phyloP scores from a whole-genome alignment of 2,113 vertebrate species.

The Balaenoptera acutorostrata region DNA sequence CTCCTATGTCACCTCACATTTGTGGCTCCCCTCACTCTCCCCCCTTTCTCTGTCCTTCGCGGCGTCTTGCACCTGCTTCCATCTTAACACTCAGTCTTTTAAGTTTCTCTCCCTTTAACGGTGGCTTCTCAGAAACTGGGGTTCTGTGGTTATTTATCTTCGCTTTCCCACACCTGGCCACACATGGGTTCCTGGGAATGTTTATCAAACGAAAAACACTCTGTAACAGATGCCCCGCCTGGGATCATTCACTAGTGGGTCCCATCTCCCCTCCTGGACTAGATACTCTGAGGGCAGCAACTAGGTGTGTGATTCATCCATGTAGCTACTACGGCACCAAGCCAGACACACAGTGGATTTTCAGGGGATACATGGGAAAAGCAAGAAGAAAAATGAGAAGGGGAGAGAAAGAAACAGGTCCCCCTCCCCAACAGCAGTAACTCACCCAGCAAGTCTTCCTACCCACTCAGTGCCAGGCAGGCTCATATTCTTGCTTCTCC shows the following conservation, averaged over 20 bases:
- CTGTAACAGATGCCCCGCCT: background rate
- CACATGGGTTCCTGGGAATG: background rate
- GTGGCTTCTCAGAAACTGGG: background rate
- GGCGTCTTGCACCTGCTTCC: background rate
- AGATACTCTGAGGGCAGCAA: background rate
- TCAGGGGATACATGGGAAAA: background rate
- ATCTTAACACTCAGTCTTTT: background rate
- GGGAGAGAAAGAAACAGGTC: background rate
- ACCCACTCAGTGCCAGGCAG: background rate
- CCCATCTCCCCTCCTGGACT: background rate
- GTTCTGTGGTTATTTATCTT: background rate
- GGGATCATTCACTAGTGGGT: background rate
- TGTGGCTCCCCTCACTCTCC: background rate
- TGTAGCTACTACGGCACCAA: background rate
- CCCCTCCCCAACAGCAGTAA: background rate
- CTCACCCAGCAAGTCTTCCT: too few relatives aligned
- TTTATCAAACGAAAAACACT: background rate
- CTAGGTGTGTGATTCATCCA: background rate
- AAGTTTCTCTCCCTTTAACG: background rate
- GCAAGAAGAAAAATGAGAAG: background rate
- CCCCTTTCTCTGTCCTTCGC: background rate
- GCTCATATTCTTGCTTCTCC: background rate
- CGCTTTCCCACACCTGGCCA: background rate
- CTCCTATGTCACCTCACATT: fast-evolving
- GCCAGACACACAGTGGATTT: background rate